Base-by-base conservation (phyloP, 92 coral and sea anemone species). In the Porites evermanni region DNA sequence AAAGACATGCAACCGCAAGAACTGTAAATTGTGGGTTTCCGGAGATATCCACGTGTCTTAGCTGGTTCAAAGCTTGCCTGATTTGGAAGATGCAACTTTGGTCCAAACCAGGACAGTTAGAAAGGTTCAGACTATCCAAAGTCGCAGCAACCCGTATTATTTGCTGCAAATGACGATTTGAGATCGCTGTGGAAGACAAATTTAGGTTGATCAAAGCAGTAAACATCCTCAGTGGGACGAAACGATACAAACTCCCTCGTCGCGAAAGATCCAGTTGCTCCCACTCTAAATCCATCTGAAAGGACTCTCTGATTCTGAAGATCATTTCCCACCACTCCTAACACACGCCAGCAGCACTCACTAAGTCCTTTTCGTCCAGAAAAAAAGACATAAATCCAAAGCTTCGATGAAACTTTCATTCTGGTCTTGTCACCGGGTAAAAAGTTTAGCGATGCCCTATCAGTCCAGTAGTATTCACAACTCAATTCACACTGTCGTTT, bases 281-380 rank as follows among this genome's bases (percentile, higher is more conserved):
- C 32, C 1, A 18, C 56, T 26, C 29, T 26, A 26, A 19, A 14
- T 21, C 54, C 11, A 16, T 56, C 56, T 44, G 38, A 18, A 44
- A 21, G 20, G 54, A 23, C 16, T 44, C 16, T 56, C 75, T 17
- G 54, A 38, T 71, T 20, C 29, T 26, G 29, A 26, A 26, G 29
- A 82, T 68, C 12, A 70, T 53, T 44, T 16, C 9, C 86, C 86
- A 75, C 88, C 88, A 84, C 44, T 79, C 72, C 12, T 38, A 84
- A 75, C 88, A 75, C 26, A 82, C 10, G 7, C 44, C 75, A 0
- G 74, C 88, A 8, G 72, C 88, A 60, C 88, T 65, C 0, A 64
- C 76, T 23, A 84, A 84, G 65, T 84, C 88, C 14, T 65, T 75
- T 58, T 23, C 75, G 82, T 64, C 6, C 7, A 84, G 82, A 84